Evolutionary conservation across 2,113 vertebrate genomes (phyloP), one percentile per base, ranked within the genome.

Genomic region (Porphyrio hochstetteri): DNA sequence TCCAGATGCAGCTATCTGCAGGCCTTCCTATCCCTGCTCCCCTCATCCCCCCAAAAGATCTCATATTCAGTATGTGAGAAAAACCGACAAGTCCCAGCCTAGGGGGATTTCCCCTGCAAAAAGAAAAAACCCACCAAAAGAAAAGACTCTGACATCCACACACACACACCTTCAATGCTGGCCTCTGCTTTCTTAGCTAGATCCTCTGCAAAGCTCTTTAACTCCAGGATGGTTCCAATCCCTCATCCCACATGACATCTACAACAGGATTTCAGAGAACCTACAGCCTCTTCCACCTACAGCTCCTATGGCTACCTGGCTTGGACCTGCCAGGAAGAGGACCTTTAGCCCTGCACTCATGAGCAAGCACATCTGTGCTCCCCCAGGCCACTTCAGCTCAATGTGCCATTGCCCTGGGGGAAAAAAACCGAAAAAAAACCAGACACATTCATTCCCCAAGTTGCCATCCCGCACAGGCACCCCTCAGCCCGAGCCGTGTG

Each of bases 191-290:
- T 84, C 59, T 53, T 15, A 79, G 31, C 60, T 12, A 44, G 38
- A 44, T 75, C n/a, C 16, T 16, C 57, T 24, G 20, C 48, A 70
- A 75, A 53, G 55, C 55, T 65, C n/a, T 80, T 31, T 18, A 83
- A 19, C 21, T 72, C 50, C 2, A 7, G 38, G 42, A 42, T 15
- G 42, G 42, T 16, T 60, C 29, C 46, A 82, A 2, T 21, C 46
- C 17, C 17, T 10, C n/a, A 10, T 48, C 27, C 65, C 56, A 48
- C 0, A 0, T 48, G 40, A 15, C 21, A 44, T 7, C 60, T 56
- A 48, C 7, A 7, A 18, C 53, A 40, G 16, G 31, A 71, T 91
- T 88, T 75, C 61, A 20, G 8, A n/a, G 17, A 83, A 38, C 46
- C 25, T 46, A 46, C 17, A 46, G 36, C 40, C 28, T 50, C 38